Conservation (phyloP, 2,888 invertebrate species). For the Leptopterna dolabrata region DNA sequence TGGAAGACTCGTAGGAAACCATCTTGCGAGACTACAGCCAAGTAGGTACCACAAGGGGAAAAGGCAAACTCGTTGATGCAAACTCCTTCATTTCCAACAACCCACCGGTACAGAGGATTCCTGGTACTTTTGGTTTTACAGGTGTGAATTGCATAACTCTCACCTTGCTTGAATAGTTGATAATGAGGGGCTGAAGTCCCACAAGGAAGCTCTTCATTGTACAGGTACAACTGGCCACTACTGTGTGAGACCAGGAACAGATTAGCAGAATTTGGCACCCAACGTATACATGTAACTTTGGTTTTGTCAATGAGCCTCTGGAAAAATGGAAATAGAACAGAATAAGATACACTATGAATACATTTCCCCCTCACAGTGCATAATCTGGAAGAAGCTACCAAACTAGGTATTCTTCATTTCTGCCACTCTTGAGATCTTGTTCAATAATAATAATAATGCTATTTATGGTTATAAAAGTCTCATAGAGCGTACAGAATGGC, state of each 20-base stretch:
- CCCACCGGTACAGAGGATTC: conserved; percentile 95
- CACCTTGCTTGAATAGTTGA: conserved; percentile 94
- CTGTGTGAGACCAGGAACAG: conserved; percentile 94
- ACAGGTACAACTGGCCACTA: conserved; percentile 96
- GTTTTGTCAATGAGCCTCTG: conserved; percentile 93
- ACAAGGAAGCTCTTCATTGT: conserved; percentile 94
- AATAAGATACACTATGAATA: neutral
- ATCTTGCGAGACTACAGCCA: conserved; percentile 95
- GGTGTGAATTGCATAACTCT: conserved; percentile 92
- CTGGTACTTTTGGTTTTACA: conserved; percentile 96
- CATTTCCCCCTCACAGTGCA: no score
- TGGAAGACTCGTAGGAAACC: conserved; percentile 96
- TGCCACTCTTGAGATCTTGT: no score
- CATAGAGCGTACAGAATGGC: no score
- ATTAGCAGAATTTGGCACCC: conserved; percentile 96
- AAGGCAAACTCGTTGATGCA: conserved; percentile 97
- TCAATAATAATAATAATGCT: no score
- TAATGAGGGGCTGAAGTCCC: conserved; percentile 92
- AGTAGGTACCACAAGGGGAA: conserved; percentile 91
- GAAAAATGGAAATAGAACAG: conserved; percentile 65
- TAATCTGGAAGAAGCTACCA: no score
- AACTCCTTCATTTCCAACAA: conserved; percentile 82
- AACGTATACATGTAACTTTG: conserved; percentile 95
- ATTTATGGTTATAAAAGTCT: no score
- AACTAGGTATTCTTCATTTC: no score